Conservation (phyloP, 2,888 invertebrate species). For the Drosophila sordidula region DNA sequence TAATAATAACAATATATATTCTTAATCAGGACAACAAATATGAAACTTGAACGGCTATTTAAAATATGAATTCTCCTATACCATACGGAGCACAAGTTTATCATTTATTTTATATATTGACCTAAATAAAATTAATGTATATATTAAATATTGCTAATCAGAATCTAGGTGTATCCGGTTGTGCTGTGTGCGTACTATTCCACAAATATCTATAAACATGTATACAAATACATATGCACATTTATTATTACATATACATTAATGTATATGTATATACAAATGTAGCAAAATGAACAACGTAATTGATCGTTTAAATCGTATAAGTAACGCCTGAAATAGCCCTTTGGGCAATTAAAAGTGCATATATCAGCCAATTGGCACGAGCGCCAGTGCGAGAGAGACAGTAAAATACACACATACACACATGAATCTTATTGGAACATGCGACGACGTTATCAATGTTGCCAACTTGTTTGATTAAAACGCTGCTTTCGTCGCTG, state of each 20-base stretch:
- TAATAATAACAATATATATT: too few relatives aligned
- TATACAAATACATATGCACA: not conserved
- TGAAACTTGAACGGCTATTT: too few relatives aligned
- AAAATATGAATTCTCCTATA: too few relatives aligned
- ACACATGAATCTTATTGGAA: constrained; percentile 3
- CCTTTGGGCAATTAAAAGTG: constrained; percentile 7
- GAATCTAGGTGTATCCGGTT: not conserved
- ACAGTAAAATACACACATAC: constrained; percentile 11
- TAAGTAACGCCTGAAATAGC: constrained; percentile 20
- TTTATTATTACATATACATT: not conserved
- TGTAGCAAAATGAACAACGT: constrained; percentile 11
- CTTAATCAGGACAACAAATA: too few relatives aligned
- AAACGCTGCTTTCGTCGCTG: constrained; percentile 16
- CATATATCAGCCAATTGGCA: not conserved
- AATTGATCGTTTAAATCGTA: constrained; percentile 27
- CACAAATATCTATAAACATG: not conserved
- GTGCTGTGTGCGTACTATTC: not conserved
- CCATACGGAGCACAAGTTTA: too few relatives aligned
- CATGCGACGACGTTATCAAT: constrained; percentile 53
- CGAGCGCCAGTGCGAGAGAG: not conserved
- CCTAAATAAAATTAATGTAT: not conserved
- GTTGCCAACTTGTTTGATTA: constrained; percentile 74
- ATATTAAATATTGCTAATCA: not conserved
- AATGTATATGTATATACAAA: not conserved
- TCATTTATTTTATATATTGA: too few relatives aligned